A percentile compares a stretch with the other conserved stretches of the same genome.
Conservation (phyloP, 2,888 invertebrate species). For the Fragum fragum region DNA sequence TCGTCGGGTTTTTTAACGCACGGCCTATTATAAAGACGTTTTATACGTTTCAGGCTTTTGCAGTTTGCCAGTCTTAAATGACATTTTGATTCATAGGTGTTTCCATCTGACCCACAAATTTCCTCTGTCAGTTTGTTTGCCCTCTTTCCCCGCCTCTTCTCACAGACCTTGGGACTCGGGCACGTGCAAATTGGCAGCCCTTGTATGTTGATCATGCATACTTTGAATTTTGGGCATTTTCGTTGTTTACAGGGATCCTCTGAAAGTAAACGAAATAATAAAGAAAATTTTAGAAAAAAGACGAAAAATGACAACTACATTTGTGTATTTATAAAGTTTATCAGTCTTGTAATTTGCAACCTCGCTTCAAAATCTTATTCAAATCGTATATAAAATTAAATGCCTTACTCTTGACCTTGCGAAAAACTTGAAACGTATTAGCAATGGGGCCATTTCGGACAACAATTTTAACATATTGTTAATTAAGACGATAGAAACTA, state of each 20-base stretch:
- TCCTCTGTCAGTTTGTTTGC: constrained; percentile 28
- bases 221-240: constrained; percentile 81
- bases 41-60: constrained; percentile 67
- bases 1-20: constrained; percentile 43
- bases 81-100: constrained; percentile 79
- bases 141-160: constrained; percentile 60
- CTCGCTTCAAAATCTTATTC: no score
- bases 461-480: no score
- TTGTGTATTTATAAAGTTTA: no score
- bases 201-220: constrained; percentile 85
- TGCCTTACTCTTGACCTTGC: no score
- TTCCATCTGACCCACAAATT: constrained; percentile 82
- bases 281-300: no score
- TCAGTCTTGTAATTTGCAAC: no score
- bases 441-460: no score
- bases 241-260: constrained; percentile 78
- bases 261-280: constrained; percentile 43
- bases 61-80: constrained; percentile 77
- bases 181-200: constrained; percentile 84
- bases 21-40: constrained; percentile 66
- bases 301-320: no score
- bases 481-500: no score
- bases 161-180: constrained; percentile 81
- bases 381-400: no score
- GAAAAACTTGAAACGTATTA: no score